These are phyloP conservation scores for Apodemia duryi DNA, from an alignment of 2,888 invertebrate species.

Conservation along the genomic window DNA sequence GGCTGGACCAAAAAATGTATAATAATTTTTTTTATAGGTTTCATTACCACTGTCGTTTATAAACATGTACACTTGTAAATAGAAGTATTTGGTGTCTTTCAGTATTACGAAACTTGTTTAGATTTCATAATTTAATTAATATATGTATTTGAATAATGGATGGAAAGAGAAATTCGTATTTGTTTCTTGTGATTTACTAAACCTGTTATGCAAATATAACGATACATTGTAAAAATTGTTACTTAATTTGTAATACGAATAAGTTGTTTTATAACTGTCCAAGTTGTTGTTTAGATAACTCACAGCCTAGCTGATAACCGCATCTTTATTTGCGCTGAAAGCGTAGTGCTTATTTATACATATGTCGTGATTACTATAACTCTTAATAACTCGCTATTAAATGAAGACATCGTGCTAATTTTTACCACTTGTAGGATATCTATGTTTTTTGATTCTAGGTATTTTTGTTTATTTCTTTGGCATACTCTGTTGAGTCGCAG, in stretches of 20 bases:
- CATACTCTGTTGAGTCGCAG: too few relatives aligned
- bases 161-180: slow-evolving; percentile 7
- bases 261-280: neutral
- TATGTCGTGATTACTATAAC: too few relatives aligned
- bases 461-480: too few relatives aligned
- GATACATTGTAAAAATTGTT: neutral
- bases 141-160: slow-evolving; percentile 8
- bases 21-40: neutral
- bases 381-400: too few relatives aligned
- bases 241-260: neutral
- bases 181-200: slow-evolving; percentile 10
- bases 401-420: too few relatives aligned
- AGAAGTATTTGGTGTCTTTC: neutral
- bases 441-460: too few relatives aligned
- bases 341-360: too few relatives aligned
- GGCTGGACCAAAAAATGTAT: too few relatives aligned
- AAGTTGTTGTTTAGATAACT: too few relatives aligned
- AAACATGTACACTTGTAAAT: neutral
- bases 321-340: too few relatives aligned
- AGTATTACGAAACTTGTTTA: slow-evolving; percentile 7
- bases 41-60: neutral
- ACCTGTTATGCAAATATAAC: slow-evolving; percentile 8
- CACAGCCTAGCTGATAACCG: too few relatives aligned
- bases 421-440: too few relatives aligned
- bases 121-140: slow-evolving; percentile 12